A percentile compares a stretch with the other conserved stretches of the same genome.
Evolutionary conservation across 2,113 vertebrate species (phyloP).

Genomic region (Python bivittatus): DNA sequence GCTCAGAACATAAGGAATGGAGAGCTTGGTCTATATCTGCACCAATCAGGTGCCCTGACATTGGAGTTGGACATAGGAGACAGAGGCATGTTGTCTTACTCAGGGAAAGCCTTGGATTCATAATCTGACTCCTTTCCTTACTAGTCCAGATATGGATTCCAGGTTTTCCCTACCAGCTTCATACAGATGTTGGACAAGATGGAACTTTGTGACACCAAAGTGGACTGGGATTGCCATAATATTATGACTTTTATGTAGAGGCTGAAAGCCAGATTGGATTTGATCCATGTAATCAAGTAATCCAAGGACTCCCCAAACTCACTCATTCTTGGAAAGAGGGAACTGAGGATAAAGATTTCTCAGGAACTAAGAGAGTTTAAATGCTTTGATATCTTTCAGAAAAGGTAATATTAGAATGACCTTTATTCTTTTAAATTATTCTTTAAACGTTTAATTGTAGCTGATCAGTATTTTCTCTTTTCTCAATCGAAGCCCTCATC

Average conservation of each 20-base stretch:
- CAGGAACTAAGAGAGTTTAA: not conserved
- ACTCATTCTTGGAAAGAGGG: not conserved
- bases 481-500: not conserved
- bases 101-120: not conserved
- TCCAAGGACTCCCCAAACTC: not conserved
- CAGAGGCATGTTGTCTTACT: not conserved
- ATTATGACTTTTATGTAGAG: not conserved
- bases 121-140: too few relatives aligned
- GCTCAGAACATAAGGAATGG: not conserved
- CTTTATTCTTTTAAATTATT: constrained; percentile 2
- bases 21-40: not conserved
- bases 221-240: not conserved
- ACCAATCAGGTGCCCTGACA: not conserved
- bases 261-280: not conserved
- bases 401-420: constrained; percentile 3
- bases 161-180: not conserved
- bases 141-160: not conserved
- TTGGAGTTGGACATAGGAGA: not conserved
- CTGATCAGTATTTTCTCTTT: not conserved
- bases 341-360: not conserved
- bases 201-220: not conserved
- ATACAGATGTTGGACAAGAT: not conserved
- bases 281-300: not conserved
- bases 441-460: not conserved
- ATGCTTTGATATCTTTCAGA: constrained; percentile 33